A percentile compares a stretch with the other conserved stretches of the same genome.
phyloP scores from a whole-genome alignment of 2,888 invertebrate genomes.

The Periphyllus acericola region DNA sequence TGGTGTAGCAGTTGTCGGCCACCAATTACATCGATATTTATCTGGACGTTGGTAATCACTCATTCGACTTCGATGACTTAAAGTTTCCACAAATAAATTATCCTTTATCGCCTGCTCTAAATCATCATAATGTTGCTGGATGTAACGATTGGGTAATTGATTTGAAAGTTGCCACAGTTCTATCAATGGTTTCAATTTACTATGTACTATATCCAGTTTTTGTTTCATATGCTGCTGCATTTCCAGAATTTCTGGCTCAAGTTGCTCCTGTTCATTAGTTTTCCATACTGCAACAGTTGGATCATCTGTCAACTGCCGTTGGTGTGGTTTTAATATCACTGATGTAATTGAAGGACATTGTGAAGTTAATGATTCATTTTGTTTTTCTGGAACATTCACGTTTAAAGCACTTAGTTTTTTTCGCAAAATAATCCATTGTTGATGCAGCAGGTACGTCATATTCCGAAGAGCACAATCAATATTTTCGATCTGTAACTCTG shows the following conservation, averaged over 20 bases:
- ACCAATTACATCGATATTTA: too few species aligned
- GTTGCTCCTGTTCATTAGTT: background rate
- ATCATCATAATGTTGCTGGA: background rate
- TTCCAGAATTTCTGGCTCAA: background rate
- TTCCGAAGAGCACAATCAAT: background rate
- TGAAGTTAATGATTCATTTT: background rate
- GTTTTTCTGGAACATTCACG: too few species aligned
- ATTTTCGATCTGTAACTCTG: too few species aligned
- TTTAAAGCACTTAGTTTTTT: background rate
- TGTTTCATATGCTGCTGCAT: background rate
- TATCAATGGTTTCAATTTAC: slow-evolving; percentile 15
- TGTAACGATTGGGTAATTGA: background rate
- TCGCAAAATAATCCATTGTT: background rate
- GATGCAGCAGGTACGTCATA: background rate
- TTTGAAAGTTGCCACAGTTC: background rate
- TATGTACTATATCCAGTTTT: too few species aligned
- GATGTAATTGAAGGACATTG: background rate
- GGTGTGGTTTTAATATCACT: background rate
- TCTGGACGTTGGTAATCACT: too few species aligned
- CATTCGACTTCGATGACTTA: background rate
- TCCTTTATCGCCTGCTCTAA: background rate
- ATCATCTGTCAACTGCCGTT: background rate
- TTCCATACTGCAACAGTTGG: background rate
- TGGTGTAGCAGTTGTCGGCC: too few species aligned
- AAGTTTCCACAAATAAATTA: background rate